These are phyloP conservation scores for Boulengeromyrus knoepffleri DNA, from an alignment of 2,113 vertebrate genomes.

Conservation along the genomic window DNA sequence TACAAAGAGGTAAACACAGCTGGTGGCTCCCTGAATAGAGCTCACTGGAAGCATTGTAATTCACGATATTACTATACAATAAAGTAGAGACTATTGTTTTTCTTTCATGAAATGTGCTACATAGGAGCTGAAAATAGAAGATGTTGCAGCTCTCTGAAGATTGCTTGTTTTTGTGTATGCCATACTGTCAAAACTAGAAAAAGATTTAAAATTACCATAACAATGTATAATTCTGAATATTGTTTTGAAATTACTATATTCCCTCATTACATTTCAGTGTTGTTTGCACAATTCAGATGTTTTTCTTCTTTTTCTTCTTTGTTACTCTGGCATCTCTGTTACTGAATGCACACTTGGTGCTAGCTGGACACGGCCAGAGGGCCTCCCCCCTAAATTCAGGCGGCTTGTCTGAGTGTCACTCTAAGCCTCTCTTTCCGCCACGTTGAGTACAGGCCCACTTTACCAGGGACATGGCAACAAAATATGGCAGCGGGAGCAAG, in stretches of 20 bases:
- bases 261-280: neutral
- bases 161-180: neutral
- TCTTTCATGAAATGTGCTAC: neutral
- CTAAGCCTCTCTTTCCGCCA: neutral
- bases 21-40: neutral
- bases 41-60: neutral
- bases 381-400: neutral
- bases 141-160: neutral
- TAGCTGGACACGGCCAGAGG: neutral
- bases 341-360: neutral
- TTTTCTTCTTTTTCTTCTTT: neutral
- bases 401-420: neutral
- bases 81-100: neutral
- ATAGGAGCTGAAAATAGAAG: neutral
- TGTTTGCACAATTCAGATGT: neutral
- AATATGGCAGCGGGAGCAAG: neutral
- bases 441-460: neutral
- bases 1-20: slow-evolving; percentile 9
- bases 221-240: neutral
- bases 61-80: neutral
- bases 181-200: neutral
- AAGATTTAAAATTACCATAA: neutral
- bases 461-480: neutral
- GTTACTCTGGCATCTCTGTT: neutral
- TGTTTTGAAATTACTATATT: neutral